A percentile compares a stretch with the other conserved stretches of the same genome.
Conservation (phyloP, 2,888 invertebrate species). For the Oxystoma pomonae region DNA sequence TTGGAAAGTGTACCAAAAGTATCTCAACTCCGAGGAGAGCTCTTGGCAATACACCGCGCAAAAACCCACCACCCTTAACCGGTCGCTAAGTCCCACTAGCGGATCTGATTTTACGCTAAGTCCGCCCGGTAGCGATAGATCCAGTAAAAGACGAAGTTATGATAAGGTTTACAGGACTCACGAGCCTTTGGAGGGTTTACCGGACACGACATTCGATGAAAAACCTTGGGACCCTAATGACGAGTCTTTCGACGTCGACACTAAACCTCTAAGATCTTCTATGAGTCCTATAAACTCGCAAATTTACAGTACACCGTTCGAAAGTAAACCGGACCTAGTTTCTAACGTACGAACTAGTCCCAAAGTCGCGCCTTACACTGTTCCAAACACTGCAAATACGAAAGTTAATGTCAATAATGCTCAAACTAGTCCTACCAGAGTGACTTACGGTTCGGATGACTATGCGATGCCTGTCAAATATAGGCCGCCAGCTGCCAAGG, state of each 20-base stretch:
- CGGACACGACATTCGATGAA: conserved; percentile 74
- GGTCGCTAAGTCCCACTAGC: conserved; percentile 26
- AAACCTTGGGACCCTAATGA: conserved; percentile 67
- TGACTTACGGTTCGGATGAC: conserved; percentile 32
- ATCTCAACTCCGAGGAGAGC: conserved; percentile 33
- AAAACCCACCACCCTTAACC: conserved; percentile 18
- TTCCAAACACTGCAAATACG: conserved; percentile 14
- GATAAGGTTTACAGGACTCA: conserved; percentile 80
- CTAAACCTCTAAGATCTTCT: conserved; percentile 20
- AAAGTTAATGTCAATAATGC: no score
- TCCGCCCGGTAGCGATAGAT: conserved; percentile 33
- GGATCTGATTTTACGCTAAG: conserved; percentile 37
- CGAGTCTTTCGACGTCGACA: conserved; percentile 25
- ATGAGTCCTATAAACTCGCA: conserved; percentile 20
- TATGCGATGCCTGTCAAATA: conserved; percentile 33
- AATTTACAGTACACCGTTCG: conserved; percentile 28
- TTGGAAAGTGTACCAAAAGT: conserved; percentile 58
- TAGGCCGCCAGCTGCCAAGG: conserved; percentile 23
- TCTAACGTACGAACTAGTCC: conserved; percentile 1
- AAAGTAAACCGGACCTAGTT: conserved; percentile 30
- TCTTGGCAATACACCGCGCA: conserved; percentile 40
- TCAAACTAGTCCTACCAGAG: conserved; percentile 1
- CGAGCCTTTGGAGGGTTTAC: conserved; percentile 70
- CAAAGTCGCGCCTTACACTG: conserved; percentile 1
- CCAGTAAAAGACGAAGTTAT: conserved; percentile 63